These are phyloP conservation scores for Dasypolia templi DNA, from an alignment of 2,888 invertebrate genomes.

Conservation along the genomic window DNA sequence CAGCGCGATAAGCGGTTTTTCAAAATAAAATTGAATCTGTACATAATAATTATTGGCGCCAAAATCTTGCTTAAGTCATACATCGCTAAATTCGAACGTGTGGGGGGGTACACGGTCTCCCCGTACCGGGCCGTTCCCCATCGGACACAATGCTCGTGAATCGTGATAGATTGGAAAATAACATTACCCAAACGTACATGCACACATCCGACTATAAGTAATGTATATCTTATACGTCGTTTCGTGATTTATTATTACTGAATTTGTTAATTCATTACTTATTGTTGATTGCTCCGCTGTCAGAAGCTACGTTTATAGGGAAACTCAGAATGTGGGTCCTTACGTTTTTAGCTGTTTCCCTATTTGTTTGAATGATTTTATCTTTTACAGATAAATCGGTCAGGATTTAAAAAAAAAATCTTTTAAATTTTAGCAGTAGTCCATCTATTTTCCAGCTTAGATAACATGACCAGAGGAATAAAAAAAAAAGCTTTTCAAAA, in stretches of 20 bases:
- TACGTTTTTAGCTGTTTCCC: not conserved
- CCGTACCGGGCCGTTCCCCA: slow-evolving; percentile 55
- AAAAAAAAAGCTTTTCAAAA: slow-evolving; percentile 19
- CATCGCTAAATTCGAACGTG: slow-evolving; percentile 45
- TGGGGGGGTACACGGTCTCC: too few relatives aligned
- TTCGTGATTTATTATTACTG: slow-evolving; percentile 58
- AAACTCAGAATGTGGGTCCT: not conserved
- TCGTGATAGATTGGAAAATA: slow-evolving; percentile 80
- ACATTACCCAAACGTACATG: slow-evolving; percentile 72
- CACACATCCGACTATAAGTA: slow-evolving; percentile 32
- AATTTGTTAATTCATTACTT: slow-evolving; percentile 62
- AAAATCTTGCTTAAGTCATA: slow-evolving; percentile 51
- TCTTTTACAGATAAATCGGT: not conserved
- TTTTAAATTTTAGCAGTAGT: not conserved
- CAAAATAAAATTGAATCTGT: not conserved
- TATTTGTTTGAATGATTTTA: not conserved
- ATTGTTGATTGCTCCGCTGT: slow-evolving; percentile 49
- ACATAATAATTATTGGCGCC: slow-evolving; percentile 22
- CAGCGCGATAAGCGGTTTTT: not conserved
- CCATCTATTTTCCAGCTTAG: not conserved
- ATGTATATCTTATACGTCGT: slow-evolving; percentile 49
- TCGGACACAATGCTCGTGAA: slow-evolving; percentile 73
- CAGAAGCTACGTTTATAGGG: slow-evolving; percentile 10
- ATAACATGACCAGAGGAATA: not conserved
- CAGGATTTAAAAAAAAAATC: too few relatives aligned